These are phyloP conservation scores for Cetonia aurata DNA, from an alignment of 2,888 invertebrate species.

Conservation along the genomic window DNA sequence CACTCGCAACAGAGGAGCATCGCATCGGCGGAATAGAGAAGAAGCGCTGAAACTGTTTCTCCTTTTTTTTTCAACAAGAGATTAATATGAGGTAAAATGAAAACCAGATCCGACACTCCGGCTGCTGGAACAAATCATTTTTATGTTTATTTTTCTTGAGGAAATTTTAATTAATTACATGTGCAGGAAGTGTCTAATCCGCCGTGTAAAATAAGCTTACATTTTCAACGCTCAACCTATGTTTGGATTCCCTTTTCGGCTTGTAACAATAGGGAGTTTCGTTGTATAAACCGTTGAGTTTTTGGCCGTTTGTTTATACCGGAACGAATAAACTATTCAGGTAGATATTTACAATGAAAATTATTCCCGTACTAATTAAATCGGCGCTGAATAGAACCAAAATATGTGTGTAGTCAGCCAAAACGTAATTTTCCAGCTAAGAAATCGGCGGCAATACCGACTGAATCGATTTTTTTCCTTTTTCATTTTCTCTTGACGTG, in stretches of 20 bases:
- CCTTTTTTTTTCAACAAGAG: slow-evolving; percentile 18
- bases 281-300: neutral
- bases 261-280: neutral
- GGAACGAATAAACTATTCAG: no score
- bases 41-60: neutral
- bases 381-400: no score
- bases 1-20: slow-evolving; percentile 8
- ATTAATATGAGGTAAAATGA: slow-evolving; percentile 33
- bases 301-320: no score
- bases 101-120: slow-evolving; percentile 22
- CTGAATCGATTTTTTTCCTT: no score
- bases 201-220: slow-evolving; percentile 9
- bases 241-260: slow-evolving; percentile 10
- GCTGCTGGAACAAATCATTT: slow-evolving; percentile 37
- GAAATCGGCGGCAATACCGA: no score
- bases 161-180: slow-evolving; percentile 40
- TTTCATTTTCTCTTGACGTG: no score
- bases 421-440: no score
- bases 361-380: no score
- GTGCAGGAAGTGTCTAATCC: slow-evolving; percentile 35
- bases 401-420: no score
- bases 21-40: slow-evolving; percentile 13
- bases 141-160: slow-evolving; percentile 36
- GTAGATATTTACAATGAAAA: no score
- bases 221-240: slow-evolving; percentile 29